Conservation (phyloP, 2,797 vertebrate genomes). For the Gymnoscopelus microlampas region DNA sequence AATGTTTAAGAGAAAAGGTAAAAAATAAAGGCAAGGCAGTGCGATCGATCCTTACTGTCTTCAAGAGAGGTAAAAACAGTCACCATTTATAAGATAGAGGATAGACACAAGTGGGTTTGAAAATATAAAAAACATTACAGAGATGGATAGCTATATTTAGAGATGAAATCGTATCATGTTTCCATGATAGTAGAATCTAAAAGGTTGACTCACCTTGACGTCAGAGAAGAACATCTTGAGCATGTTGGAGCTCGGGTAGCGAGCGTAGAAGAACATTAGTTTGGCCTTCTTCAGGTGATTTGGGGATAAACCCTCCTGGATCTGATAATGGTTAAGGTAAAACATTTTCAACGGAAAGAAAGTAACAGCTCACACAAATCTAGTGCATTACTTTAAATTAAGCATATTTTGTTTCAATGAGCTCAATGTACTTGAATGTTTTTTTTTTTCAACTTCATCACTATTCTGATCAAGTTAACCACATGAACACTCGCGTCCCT, state of each 20-base stretch:
- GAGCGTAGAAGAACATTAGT: constrained; percentile 99
- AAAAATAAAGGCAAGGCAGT: background rate
- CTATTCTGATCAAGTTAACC: too few species aligned
- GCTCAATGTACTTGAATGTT: too few species aligned
- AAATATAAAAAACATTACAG: constrained; percentile 11
- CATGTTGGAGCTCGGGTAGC: constrained; percentile 99
- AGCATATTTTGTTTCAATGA: too few species aligned
- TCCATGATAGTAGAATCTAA: background rate
- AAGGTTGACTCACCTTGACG: constrained; percentile 90
- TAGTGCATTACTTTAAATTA: too few species aligned
- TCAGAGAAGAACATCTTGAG: constrained; percentile 99
- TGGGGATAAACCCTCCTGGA: constrained; percentile 98
- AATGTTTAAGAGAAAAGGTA: constrained; percentile 2
- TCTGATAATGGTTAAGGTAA: constrained; percentile 88
- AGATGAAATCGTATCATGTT: background rate
- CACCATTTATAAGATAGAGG: background rate
- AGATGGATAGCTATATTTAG: background rate
- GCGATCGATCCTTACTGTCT: constrained; percentile 5
- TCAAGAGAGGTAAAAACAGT: constrained; percentile 2
- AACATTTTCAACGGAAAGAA: constrained; percentile 77
- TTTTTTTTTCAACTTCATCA: too few species aligned
- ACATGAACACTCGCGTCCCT: too few species aligned
- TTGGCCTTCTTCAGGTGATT: constrained; percentile 99
- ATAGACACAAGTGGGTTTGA: background rate
- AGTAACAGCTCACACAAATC: too few species aligned